phyloP scores from a whole-genome alignment of 2,797 vertebrate species.

The Anguilla marmorata region DNA sequence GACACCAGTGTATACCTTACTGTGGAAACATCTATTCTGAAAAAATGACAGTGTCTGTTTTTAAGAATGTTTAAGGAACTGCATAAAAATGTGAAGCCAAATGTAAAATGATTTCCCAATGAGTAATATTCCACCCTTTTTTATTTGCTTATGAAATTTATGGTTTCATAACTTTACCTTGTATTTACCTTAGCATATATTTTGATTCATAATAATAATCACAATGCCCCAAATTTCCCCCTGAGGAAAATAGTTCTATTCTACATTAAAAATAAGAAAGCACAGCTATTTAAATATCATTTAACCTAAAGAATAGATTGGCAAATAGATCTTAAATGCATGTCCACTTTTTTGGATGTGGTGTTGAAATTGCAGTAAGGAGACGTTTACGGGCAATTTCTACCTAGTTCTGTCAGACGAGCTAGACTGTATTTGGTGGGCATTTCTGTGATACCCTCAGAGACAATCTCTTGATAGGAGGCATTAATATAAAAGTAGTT shows the following conservation, averaged over 20 bases:
- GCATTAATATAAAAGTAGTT: background rate
- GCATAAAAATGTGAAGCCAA: background rate
- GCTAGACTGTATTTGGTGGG: background rate
- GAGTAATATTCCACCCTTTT: background rate
- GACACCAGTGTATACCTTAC: background rate
- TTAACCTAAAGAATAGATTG: background rate
- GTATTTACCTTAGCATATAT: background rate
- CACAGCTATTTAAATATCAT: conserved; percentile 14
- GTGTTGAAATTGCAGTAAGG: background rate
- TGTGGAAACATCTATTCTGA: conserved; percentile 10
- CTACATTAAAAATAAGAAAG: background rate
- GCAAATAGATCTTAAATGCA: background rate
- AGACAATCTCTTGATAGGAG: background rate
- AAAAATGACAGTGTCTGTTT: conserved; percentile 43
- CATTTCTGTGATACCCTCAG: background rate
- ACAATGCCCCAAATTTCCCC: background rate
- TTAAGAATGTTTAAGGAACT: conserved; percentile 38
- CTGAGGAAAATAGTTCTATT: background rate
- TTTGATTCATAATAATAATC: background rate
- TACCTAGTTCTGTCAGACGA: background rate
- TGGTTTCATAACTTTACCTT: background rate
- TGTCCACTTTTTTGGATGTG: conserved; percentile 30
- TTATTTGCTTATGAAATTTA: background rate
- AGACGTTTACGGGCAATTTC: background rate
- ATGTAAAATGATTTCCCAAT: background rate